These are phyloP conservation scores for Antechinus flavipes DNA, from an alignment of 2,113 vertebrate species.

Conservation along the genomic window DNA sequence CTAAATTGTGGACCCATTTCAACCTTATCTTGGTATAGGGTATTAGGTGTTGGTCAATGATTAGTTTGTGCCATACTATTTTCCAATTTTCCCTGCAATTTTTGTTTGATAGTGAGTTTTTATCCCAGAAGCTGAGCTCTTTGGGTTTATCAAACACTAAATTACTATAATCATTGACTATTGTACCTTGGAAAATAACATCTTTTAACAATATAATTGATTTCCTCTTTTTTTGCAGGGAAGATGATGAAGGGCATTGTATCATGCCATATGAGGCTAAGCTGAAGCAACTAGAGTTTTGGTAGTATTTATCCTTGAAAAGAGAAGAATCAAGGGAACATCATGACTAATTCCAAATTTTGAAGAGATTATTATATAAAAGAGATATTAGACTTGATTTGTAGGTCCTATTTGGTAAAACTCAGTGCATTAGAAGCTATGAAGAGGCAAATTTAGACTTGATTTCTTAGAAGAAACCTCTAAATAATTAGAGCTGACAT, in stretches of 20 bases:
- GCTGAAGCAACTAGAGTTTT: neutral
- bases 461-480: neutral
- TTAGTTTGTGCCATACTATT: too few species aligned
- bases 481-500: neutral
- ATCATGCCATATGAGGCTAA: neutral
- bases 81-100: too few species aligned
- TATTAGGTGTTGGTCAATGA: too few species aligned
- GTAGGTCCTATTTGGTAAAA: neutral
- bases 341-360: neutral
- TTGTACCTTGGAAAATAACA: too few species aligned
- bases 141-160: too few species aligned
- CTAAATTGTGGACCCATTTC: too few species aligned
- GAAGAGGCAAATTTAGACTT: neutral
- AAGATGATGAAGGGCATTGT: neutral
- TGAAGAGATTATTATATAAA: neutral
- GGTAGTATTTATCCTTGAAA: neutral
- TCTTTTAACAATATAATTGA: neutral
- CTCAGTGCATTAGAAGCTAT: neutral
- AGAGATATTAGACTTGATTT: neutral
- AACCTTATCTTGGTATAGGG: too few species aligned
- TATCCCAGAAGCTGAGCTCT: too few species aligned
- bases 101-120: too few species aligned
- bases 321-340: neutral
- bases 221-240: neutral
- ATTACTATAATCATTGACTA: too few species aligned